Evolutionary conservation across 2,797 vertebrate genomes (phyloP).

Genomic region (Sparidentex hasta): DNA sequence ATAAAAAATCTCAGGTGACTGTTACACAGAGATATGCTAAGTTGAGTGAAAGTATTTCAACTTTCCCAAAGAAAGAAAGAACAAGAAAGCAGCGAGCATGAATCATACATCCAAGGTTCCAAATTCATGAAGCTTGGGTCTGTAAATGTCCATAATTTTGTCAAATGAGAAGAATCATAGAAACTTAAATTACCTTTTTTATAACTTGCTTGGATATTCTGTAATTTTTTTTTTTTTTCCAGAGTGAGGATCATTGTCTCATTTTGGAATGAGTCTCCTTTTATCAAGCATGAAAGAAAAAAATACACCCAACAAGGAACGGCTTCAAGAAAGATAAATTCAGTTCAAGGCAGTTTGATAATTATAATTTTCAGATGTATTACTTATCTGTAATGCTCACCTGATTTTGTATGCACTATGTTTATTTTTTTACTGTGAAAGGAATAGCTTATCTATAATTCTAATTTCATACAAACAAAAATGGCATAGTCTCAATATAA

Average conservation of each 20-base stretch:
- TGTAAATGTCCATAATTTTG: not conserved
- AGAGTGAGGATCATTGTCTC: not conserved
- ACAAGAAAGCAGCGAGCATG: not conserved
- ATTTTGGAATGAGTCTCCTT: not conserved
- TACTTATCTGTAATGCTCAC: not conserved
- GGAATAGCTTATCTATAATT: too few relatives aligned
- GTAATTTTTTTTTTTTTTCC: not conserved
- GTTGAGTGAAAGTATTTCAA: slow-evolving; percentile 10
- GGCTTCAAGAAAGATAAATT: not conserved
- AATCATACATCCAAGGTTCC: not conserved
- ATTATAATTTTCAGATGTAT: not conserved
- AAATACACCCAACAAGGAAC: not conserved
- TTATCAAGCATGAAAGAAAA: not conserved
- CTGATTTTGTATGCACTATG: not conserved
- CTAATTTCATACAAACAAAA: too few relatives aligned
- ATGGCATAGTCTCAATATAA: too few relatives aligned
- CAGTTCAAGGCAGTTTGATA: not conserved
- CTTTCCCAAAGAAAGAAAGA: not conserved
- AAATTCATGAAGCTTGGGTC: not conserved
- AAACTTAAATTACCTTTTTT: not conserved
- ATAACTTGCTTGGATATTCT: not conserved
- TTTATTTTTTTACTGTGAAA: not conserved
- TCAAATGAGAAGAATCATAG: not conserved
- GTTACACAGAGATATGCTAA: slow-evolving; percentile 11
- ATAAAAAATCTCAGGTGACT: slow-evolving; percentile 15